phyloP scores from a whole-genome alignment of 2,113 vertebrate species.

The Galeopterus variegatus region DNA sequence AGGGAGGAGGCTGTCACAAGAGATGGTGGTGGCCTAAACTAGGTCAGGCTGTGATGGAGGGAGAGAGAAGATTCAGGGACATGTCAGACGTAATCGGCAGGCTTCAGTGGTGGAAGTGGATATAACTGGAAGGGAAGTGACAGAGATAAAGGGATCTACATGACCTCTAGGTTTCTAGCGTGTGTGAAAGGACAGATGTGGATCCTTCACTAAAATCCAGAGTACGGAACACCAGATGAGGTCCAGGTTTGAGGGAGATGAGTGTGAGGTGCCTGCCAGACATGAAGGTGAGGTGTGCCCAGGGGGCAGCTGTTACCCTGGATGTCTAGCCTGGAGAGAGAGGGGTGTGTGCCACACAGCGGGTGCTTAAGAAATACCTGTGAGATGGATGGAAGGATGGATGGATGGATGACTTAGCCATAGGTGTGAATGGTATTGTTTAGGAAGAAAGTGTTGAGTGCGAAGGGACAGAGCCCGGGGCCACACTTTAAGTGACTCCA shows the following conservation, averaged over 20 bases:
- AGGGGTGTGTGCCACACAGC: background rate
- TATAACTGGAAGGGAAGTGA: background rate
- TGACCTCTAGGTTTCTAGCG: background rate
- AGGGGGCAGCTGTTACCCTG: background rate
- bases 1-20: background rate
- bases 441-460: background rate
- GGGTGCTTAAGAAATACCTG: background rate
- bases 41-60: background rate
- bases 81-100: background rate
- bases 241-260: background rate
- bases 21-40: accelerated
- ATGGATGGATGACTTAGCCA: background rate
- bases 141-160: background rate
- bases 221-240: background rate
- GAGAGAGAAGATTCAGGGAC: background rate
- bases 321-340: background rate
- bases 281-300: too few relatives aligned
- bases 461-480: background rate
- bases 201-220: background rate
- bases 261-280: background rate
- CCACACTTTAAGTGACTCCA: background rate
- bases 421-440: too few relatives aligned
- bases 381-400: background rate
- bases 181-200: background rate
- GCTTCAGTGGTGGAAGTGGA: background rate